phyloP scores from a whole-genome alignment of 2,888 invertebrate genomes.

The Cantharis flavilabris region DNA sequence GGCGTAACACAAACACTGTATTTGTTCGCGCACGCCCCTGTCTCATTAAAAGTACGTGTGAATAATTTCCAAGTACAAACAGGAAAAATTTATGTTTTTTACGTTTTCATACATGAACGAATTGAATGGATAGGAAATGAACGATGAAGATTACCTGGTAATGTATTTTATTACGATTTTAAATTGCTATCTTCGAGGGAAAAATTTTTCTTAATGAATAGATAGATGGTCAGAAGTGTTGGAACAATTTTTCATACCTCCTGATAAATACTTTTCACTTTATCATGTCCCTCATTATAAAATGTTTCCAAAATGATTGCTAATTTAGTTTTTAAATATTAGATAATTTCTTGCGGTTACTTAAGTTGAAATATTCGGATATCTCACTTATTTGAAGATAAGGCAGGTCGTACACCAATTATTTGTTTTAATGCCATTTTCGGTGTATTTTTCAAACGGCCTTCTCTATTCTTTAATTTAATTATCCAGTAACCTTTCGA shows the following conservation, averaged over 20 bases:
- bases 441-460: background rate
- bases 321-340: background rate
- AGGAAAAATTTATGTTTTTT: background rate
- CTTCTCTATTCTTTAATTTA: background rate
- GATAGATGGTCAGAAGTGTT: background rate
- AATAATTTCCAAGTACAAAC: background rate
- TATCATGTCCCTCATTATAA: background rate
- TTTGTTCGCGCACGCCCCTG: background rate
- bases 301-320: background rate
- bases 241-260: background rate
- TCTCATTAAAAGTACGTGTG: background rate
- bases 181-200: background rate
- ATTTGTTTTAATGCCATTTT: background rate
- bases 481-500: conserved; percentile 10
- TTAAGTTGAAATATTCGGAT: background rate
- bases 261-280: background rate
- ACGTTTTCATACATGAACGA: background rate
- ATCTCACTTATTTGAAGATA: background rate
- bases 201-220: background rate
- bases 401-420: background rate
- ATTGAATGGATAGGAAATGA: background rate
- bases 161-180: background rate
- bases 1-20: background rate
- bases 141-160: background rate
- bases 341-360: background rate